Conservation (phyloP, 2,113 vertebrate genomes). For the Machaerirhynchus nigripectus region DNA sequence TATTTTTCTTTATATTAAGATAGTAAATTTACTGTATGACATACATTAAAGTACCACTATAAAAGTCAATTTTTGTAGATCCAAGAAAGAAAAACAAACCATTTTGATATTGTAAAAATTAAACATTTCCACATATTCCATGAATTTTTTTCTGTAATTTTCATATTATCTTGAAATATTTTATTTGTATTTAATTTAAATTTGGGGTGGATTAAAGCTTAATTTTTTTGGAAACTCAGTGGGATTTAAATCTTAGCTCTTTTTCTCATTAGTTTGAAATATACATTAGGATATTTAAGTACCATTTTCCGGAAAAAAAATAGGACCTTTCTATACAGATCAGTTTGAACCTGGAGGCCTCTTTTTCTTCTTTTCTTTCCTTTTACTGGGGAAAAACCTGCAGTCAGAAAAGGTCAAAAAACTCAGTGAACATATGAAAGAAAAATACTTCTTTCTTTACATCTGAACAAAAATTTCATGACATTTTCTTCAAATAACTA, state of each 20-base stretch:
- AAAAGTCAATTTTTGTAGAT: background rate
- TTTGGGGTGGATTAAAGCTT: background rate
- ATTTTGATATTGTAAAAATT: background rate
- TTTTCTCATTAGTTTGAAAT: background rate
- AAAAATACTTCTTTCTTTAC: background rate
- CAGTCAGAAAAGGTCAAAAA: background rate
- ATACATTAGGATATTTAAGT: background rate
- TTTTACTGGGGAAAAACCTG: background rate
- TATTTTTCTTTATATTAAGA: background rate
- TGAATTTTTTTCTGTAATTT: background rate
- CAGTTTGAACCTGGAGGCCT: background rate
- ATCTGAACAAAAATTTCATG: background rate
- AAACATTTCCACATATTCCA: background rate
- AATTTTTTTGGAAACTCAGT: background rate
- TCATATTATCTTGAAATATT: background rate
- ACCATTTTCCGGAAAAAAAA: background rate
- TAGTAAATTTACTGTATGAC: background rate
- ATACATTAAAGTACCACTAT: background rate
- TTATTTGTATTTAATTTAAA: background rate
- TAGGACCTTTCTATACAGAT: background rate
- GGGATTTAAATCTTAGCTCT: background rate
- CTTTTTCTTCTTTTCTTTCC: background rate
- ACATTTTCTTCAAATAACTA: background rate
- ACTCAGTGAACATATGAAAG: background rate
- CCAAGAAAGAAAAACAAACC: background rate